Evolutionary conservation across 2,113 vertebrate genomes (phyloP), one percentile per base, ranked within the genome.

Genomic region (Strix aluco): DNA sequence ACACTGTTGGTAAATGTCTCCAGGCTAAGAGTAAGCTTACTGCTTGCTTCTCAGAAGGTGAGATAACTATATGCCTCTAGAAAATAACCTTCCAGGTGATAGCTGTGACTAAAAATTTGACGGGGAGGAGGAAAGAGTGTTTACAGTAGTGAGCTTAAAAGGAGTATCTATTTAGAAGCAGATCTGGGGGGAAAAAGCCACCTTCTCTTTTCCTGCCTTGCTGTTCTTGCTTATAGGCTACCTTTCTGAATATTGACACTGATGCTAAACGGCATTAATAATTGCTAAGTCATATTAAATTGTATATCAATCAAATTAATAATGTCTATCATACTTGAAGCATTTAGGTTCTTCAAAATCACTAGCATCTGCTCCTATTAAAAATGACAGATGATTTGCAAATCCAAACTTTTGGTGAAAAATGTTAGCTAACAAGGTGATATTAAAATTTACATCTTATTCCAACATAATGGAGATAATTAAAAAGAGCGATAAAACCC

Each of bases 361-460:
- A 92, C 85, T 65, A 96, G 91, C 98, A 98, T 98, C 97, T 98
- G 98, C 94, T 97, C 84, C 94, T 96, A 96, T 98, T 98, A 98
- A 98, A 98, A 98, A 96, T 97, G 97, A 98, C 98, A 98, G 97
- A 98, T 97, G 97, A 98, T 97, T 96, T 97, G 94, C 92, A 95
- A 96, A 97, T 91, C 94, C 94, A 93, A 97, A 98, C 95, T 98
- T 97, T 98, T 97, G 96, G 97, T 97, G 94, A 95, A 98, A 98
- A 98, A 97, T 40, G 3, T 95, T 97, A 97, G 96, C 97, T 98
- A 98, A 98, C 97, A 98, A 98, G 97, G 97, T 98, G 96, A 97
- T 98, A 98, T 98, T 98, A 98, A 98, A 98, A 98, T 98, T 98
- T 98, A 98, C 97, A 97, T 98, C 98, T 98, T 98, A 95, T 95